Conservation (phyloP, 2,113 vertebrate genomes). For the Aegotheles bennettii region DNA sequence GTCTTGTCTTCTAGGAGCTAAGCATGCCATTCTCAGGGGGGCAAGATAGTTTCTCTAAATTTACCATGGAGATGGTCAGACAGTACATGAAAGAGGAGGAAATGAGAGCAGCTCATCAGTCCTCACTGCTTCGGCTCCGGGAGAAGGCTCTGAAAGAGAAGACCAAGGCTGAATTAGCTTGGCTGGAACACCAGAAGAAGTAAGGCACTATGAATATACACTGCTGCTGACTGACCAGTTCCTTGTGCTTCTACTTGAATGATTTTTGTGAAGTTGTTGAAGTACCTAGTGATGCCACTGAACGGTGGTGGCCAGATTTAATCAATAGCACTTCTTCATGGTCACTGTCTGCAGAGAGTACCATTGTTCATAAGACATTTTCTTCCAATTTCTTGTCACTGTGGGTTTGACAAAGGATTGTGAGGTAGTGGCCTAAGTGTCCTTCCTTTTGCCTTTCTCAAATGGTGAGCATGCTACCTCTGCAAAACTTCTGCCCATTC, state of each 20-base stretch:
- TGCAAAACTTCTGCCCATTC: not conserved
- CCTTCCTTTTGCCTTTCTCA: not conserved
- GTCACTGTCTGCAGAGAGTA: not conserved
- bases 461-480: not conserved
- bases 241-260: not conserved
- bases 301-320: not conserved
- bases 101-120: slow-evolving; percentile 91
- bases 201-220: slow-evolving; percentile 18
- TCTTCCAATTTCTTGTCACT: not conserved
- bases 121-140: slow-evolving; percentile 87
- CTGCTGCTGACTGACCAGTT: not conserved
- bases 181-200: slow-evolving; percentile 95
- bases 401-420: not conserved
- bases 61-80: slow-evolving; percentile 97
- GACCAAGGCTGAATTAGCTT: slow-evolving; percentile 90
- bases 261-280: not conserved
- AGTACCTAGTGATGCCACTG: not conserved
- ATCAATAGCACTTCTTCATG: not conserved
- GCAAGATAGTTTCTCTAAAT: slow-evolving; percentile 93
- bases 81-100: slow-evolving; percentile 98
- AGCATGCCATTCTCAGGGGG: slow-evolving; percentile 89
- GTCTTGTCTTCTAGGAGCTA: slow-evolving; percentile 70
- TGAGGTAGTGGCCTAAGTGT: not conserved
- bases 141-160: slow-evolving; percentile 97
- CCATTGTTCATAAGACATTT: not conserved